Base-by-base conservation (phyloP, 2,888 invertebrate species). In the Ormyrus pomaceus region DNA sequence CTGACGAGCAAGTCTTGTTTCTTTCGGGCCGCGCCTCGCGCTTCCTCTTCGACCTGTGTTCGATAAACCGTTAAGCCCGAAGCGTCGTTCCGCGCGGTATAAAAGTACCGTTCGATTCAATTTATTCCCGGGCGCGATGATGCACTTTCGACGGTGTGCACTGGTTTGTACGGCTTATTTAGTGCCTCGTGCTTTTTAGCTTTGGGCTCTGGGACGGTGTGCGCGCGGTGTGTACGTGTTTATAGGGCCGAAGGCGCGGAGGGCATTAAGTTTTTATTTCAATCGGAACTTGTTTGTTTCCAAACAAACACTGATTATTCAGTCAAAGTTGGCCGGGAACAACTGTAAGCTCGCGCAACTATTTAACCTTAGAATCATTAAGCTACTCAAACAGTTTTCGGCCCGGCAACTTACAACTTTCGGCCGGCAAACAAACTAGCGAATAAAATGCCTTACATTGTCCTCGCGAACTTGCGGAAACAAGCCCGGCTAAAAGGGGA, bases 31-130 rank as follows among this genome's bases (percentile, higher is more conserved):
- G 19, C 45, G 11, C n/a, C 46, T 56, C 4, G 45, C 7, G 8
- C 3, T 61, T 46, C 13, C 13, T 69, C 19, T 19, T 13, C 66
- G 34, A 45, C 4, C 48, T 66, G 10, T 59, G 50, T 51, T 68
- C 68, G 53, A 75, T 75, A 68, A 59, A 68, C 64, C 59, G 61
- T 53, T 68, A 69, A 69, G 62, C 59, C 13, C 11, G 34, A 34
- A 34, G 19, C 45, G 66, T 46, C 74, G 50, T 53, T 75, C 46
- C 56, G n/a, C 46, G 58, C 59, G 58, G 55, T 55, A 61, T 75
- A 76, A 76, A 76, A 55, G 55, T 19, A 76, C 51, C 53, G 53
- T 76, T 76, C 55, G 45, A 76, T 76, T 75, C 68, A 46, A 66
- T 75, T 59, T 61, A 68, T n/a, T 64, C 11, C 0, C 55, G 34